These are phyloP conservation scores for Vidua macroura DNA, from an alignment of 2,113 vertebrate genomes.

Conservation along the genomic window DNA sequence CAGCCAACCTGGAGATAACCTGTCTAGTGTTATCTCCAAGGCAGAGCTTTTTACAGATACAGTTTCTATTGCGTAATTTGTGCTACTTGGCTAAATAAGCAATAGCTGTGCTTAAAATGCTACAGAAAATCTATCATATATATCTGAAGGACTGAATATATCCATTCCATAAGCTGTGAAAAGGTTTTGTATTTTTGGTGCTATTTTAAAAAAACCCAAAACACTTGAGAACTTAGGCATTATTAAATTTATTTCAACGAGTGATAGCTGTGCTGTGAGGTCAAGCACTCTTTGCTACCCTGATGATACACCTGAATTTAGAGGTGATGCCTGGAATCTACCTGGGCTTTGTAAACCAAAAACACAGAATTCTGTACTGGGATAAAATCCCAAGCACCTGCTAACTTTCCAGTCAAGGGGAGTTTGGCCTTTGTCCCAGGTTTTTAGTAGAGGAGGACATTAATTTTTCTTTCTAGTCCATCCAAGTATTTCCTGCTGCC, in stretches of 20 bases:
- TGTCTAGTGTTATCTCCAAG: background rate
- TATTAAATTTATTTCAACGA: background rate
- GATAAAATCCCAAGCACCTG: background rate
- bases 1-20: background rate
- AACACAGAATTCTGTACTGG: background rate
- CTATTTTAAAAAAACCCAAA: background rate
- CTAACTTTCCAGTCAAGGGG: background rate
- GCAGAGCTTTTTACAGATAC: background rate
- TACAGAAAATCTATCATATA: background rate
- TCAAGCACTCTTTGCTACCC: background rate
- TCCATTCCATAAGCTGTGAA: background rate
- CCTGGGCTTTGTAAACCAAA: background rate
- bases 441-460: background rate
- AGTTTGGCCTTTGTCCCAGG: background rate
- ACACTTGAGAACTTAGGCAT: background rate
- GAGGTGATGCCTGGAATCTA: background rate
- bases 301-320: background rate
- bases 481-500: background rate
- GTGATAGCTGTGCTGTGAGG: background rate
- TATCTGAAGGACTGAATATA: background rate
- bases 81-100: background rate
- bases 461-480: background rate
- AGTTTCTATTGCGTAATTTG: background rate
- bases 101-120: background rate
- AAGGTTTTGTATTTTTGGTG: background rate